Evolutionary conservation across 2,797 vertebrate species (phyloP).

Genomic region (Limosa lapponica): DNA sequence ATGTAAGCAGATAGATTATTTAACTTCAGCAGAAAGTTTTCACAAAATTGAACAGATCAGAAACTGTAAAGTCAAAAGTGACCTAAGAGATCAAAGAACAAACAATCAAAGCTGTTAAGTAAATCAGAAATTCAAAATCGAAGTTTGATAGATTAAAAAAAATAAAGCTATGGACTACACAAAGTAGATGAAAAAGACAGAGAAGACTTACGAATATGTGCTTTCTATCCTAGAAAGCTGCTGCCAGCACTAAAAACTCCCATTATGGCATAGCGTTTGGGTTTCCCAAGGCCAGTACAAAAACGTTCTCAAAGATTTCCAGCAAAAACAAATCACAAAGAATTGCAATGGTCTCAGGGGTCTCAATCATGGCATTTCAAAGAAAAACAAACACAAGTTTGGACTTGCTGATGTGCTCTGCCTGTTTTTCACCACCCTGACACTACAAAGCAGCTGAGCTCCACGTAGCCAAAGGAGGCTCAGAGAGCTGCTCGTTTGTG

Average conservation of each 20-base stretch:
- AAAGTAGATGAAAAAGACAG: background rate
- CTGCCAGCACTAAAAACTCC: background rate
- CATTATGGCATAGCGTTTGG: background rate
- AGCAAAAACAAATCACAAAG: background rate
- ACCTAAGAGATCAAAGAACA: background rate
- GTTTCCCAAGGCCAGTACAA: background rate
- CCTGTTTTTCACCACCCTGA: background rate
- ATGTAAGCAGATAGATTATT: background rate
- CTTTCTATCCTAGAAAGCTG: background rate
- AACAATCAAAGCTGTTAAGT: background rate
- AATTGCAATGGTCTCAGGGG: background rate
- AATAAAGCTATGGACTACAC: background rate
- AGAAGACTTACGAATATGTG: background rate
- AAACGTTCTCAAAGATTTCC: background rate
- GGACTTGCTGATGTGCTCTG: accelerated
- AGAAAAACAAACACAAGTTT: background rate
- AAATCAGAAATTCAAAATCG: background rate
- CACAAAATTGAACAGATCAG: background rate
- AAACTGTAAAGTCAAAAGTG: background rate
- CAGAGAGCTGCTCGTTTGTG: background rate
- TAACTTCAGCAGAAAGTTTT: background rate
- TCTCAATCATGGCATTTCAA: background rate
- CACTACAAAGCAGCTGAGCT: background rate
- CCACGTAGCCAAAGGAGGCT: background rate
- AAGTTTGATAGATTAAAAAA: background rate